Evolutionary conservation across 2,888 invertebrate species (phyloP).

Genomic region (Cataglyphis albicans): DNA sequence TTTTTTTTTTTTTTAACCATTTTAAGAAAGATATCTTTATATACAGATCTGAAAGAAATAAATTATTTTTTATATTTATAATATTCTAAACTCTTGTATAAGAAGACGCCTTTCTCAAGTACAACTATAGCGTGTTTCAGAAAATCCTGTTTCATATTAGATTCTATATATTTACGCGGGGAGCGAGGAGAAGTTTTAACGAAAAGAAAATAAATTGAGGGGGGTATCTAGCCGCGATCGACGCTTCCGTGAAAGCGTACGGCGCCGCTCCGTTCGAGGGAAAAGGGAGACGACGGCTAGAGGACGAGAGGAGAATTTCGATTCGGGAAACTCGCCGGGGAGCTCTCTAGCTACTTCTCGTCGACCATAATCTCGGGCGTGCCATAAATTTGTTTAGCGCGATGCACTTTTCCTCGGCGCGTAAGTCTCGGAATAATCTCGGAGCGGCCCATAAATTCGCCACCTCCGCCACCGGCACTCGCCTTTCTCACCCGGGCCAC

Average conservation of each 20-base stretch:
- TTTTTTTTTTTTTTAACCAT: neutral
- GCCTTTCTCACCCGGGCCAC: constrained; percentile 40
- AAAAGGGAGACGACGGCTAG: constrained; percentile 22
- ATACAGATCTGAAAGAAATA: neutral
- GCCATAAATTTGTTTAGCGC: constrained; percentile 55
- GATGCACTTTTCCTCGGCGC: constrained; percentile 56
- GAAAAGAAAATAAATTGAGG: constrained; percentile 40
- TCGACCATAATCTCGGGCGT: constrained; percentile 56
- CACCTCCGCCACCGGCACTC: constrained; percentile 8
- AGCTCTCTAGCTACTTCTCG: constrained; percentile 45
- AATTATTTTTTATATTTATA: neutral
- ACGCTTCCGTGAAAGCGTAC: constrained; percentile 34
- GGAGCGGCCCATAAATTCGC: constrained; percentile 50
- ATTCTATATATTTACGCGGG: constrained; percentile 21
- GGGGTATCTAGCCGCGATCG: constrained; percentile 38
- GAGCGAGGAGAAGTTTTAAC: constrained; percentile 23
- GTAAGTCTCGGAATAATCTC: constrained; percentile 57
- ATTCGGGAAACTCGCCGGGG: constrained; percentile 47
- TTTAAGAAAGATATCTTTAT: neutral
- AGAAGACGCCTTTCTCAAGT: neutral
- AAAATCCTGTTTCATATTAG: constrained; percentile 22
- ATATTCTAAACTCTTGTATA: neutral
- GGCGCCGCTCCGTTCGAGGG: constrained; percentile 4
- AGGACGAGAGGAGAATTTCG: constrained; percentile 42
- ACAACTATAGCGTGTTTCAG: constrained; percentile 31